Percentiles rank a stretch among this genome's conserved stretches.
Evolutionary conservation across 2,888 invertebrate species (phyloP).

Genomic region (Parnassius apollo): DNA sequence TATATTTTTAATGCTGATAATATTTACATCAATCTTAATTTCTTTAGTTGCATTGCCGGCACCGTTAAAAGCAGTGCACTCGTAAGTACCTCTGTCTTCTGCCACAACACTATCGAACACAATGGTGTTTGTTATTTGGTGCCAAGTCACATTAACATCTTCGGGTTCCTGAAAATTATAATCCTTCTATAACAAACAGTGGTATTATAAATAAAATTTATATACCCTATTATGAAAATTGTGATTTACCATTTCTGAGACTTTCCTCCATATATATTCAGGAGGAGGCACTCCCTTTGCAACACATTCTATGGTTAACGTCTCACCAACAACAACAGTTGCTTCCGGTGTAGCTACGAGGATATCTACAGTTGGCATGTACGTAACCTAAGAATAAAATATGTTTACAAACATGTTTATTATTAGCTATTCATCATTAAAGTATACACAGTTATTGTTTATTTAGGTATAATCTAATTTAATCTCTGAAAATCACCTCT

Average conservation of each 20-base stretch:
- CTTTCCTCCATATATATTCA: constrained; percentile 54
- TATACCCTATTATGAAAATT: neutral
- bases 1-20: neutral
- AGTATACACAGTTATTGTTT: constrained; percentile 28
- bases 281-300: constrained; percentile 59
- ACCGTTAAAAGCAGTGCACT: constrained; percentile 54
- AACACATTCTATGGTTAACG: constrained; percentile 53
- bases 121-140: constrained; percentile 46
- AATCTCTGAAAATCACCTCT: constrained; percentile 33
- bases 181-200: neutral
- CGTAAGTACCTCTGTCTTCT: constrained; percentile 57
- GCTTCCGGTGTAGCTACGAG: constrained; percentile 45
- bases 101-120: constrained; percentile 44
- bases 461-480: constrained; percentile 14
- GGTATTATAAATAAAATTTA: neutral
- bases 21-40: constrained; percentile 52
- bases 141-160: constrained; percentile 42
- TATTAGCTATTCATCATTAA: neutral
- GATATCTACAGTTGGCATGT: constrained; percentile 48
- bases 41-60: constrained; percentile 46
- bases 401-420: constrained; percentile 1
- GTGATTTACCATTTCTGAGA: constrained; percentile 39
- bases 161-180: constrained; percentile 29
- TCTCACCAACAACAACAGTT: constrained; percentile 42
- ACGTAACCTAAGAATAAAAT: constrained; percentile 48